A percentile compares a stretch with the other conserved stretches of the same genome.
Evolutionary conservation across 1,140 invertebrate genomes (phyloP).

Genomic region (Drosophila kepulauana): DNA sequence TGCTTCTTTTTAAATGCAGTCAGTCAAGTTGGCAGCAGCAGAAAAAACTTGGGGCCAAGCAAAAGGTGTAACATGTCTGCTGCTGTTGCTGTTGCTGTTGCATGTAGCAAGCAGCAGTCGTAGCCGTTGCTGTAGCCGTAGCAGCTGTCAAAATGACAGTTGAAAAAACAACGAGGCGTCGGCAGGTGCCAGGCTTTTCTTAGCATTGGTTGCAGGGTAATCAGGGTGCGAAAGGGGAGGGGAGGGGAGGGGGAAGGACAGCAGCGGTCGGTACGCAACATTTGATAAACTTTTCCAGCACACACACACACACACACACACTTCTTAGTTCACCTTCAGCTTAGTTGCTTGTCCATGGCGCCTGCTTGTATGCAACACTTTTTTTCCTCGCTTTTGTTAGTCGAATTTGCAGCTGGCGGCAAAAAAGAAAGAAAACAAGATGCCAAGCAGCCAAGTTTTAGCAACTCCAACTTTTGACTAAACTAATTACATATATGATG

Average conservation of each 20-base stretch:
- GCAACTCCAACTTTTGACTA: conserved; percentile 61
- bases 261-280: conserved; percentile 36
- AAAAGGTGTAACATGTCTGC: conserved; percentile 53
- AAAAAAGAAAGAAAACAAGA: background rate
- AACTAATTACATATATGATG: conserved; percentile 67
- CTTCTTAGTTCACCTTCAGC: background rate
- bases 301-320: background rate
- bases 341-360: conserved; percentile 26
- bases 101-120: background rate
- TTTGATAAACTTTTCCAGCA: conserved; percentile 63
- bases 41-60: conserved; percentile 49
- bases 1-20: conserved; percentile 50
- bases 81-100: no score
- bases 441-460: background rate
- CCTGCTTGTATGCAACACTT: conserved; percentile 54
- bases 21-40: conserved; percentile 40
- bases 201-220: background rate
- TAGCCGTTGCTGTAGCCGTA: conserved; percentile 27
- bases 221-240: no score
- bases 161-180: conserved; percentile 66
- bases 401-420: conserved; percentile 11
- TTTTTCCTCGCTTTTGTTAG: conserved; percentile 4
- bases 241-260: background rate
- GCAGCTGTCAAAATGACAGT: conserved; percentile 81
- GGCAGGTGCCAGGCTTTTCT: conserved; percentile 11